Base-by-base conservation (phyloP, 1,140 invertebrate species). In the Ganaspis sp. region DNA sequence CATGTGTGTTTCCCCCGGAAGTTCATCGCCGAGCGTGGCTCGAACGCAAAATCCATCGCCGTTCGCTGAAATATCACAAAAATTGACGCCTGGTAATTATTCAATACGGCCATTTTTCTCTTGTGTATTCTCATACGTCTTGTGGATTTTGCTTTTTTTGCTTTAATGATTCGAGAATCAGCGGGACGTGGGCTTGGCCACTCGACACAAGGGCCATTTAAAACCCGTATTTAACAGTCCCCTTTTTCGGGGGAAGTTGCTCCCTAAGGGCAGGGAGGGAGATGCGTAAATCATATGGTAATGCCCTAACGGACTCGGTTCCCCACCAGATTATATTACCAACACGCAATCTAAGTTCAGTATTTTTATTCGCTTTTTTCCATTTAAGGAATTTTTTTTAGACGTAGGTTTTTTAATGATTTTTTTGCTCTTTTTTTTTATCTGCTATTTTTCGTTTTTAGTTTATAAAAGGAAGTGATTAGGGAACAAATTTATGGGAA, bases 1-100 rank as follows among this genome's bases (percentile, higher is more conserved):
- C 72, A 95, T 97, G 92, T 94, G 93, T 87, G 94, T 94, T 78
- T 95, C 95, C 69, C 94, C 95, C 26, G 58, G 58, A 15, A 64
- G 15, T 64, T 94, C 95, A 74, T 93, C 95, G 70, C 93, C 93
- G 69, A 91, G 92, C 69, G 84, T 86, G 69, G 73, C 89, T 21
- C 87, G 89, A 49, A 78, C 86, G 49, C 87, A 89, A 76, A 90
- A 92, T 87, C 93, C 93, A 75, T 96, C 96, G 76, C 93, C 95
- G 58, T 97, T 98, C 91, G 93, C 93, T 74, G 95, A 96, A 82
- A 93, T 95, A 82, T 90, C 93, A 84, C 93, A 94, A 83, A 97
- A 97, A 93, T 92, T 97, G 88, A 97, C 96, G 84, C 95, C 96
- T 93, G 96, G 96, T 98, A 93, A 92, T 74, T 70, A 74, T 70